These are phyloP conservation scores for Turritopsis dohrnii DNA, from an alignment of 30 jellyfish, hydroid and myxozoan species.

Conservation along the genomic window DNA sequence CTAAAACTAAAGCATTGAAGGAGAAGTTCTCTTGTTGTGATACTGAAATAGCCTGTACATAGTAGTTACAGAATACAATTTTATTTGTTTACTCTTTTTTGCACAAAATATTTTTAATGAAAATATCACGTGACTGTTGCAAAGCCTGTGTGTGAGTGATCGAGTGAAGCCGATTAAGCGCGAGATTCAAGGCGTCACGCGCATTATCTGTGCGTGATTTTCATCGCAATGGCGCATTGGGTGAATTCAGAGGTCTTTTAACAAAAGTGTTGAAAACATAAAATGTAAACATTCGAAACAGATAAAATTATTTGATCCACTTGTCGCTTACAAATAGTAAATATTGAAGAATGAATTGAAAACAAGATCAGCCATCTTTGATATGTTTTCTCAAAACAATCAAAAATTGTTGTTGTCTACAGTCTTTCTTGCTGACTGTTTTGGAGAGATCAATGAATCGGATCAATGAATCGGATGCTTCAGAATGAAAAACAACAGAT, in stretches of 20 bases:
- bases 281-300: neutral
- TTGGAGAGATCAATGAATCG: too few species aligned
- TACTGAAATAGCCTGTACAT: neutral
- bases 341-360: neutral
- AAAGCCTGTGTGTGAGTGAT: too few species aligned
- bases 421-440: neutral
- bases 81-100: neutral
- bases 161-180: too few species aligned
- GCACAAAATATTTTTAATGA: neutral
- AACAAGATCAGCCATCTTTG: neutral
- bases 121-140: neutral
- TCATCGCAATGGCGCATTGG: too few species aligned
- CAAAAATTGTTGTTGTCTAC: too few species aligned
- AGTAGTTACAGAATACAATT: neutral
- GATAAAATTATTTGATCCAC: neutral
- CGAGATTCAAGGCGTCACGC: too few species aligned
- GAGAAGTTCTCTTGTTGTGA: neutral
- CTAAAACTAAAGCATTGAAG: too few species aligned
- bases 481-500: neutral
- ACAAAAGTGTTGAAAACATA: too few species aligned
- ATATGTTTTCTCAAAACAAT: neutral
- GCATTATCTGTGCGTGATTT: too few species aligned
- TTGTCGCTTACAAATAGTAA: neutral
- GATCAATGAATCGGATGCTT: too few species aligned
- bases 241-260: too few species aligned